phyloP scores from a whole-genome alignment of 2,797 vertebrate genomes.

The Crossoptilon crossoptilon region DNA sequence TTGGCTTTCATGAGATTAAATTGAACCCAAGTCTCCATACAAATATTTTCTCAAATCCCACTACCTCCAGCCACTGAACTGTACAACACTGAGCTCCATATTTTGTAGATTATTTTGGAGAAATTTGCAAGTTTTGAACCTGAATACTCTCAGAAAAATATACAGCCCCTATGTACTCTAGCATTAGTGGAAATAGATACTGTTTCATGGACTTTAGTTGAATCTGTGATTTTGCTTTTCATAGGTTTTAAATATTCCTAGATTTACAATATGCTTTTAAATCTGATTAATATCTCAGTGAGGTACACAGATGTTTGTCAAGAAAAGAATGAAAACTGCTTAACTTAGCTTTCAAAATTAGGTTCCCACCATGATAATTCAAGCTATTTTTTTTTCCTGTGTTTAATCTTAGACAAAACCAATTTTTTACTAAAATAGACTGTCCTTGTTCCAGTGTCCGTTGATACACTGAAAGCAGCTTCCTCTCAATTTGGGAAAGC shows the following conservation, averaged over 20 bases:
- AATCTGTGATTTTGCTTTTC: background rate
- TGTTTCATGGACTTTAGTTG: background rate
- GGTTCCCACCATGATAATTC: background rate
- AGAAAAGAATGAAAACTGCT: background rate
- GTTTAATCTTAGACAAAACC: background rate
- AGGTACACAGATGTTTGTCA: background rate
- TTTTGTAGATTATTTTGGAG: background rate
- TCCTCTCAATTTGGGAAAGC: conserved; percentile 61
- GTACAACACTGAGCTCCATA: background rate
- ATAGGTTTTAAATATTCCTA: background rate
- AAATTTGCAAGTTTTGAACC: background rate
- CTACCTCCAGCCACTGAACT: background rate
- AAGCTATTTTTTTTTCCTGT: background rate
- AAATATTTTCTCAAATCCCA: background rate
- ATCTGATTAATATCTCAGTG: background rate
- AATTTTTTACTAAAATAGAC: conserved; percentile 45
- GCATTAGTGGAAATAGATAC: background rate
- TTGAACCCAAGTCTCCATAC: background rate
- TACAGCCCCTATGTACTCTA: background rate
- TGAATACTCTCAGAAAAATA: background rate
- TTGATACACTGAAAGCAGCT: conserved; percentile 7
- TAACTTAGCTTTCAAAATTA: conserved; percentile 25
- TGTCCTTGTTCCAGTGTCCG: conserved; percentile 46
- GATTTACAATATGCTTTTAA: background rate
- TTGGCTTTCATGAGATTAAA: background rate